These are phyloP conservation scores for Poeciliopsis infans DNA, from an alignment of 2,797 vertebrate genomes.

Conservation along the genomic window DNA sequence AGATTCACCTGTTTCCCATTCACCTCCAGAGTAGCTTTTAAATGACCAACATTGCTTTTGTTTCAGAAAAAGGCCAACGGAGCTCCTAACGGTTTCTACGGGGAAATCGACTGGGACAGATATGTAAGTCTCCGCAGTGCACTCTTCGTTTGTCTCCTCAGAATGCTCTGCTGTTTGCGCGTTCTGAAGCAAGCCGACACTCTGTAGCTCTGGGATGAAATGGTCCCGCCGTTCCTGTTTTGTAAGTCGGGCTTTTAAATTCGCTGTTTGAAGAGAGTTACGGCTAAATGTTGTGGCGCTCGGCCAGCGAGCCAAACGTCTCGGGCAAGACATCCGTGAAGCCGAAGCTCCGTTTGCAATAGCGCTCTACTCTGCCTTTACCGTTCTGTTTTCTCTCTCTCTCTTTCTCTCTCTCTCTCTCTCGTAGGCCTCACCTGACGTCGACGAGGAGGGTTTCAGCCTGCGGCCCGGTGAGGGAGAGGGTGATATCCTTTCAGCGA, in stretches of 20 bases:
- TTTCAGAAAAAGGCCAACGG: constrained; percentile 94
- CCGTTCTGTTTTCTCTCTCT: background rate
- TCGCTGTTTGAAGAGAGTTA: constrained; percentile 17
- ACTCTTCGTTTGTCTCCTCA: constrained; percentile 4
- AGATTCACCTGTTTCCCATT: background rate
- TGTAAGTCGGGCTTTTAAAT: constrained; percentile 33
- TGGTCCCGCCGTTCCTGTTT: background rate
- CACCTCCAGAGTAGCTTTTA: background rate
- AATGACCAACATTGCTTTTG: constrained; percentile 28
- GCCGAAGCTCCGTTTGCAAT: constrained; percentile 39
- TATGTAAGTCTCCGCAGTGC: constrained; percentile 86
- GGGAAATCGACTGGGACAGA: constrained; percentile 99
- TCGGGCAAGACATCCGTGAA: constrained; percentile 41
- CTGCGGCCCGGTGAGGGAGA: constrained; percentile 90
- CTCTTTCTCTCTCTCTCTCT: constrained; percentile 10
- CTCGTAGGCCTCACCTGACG: constrained; percentile 91
- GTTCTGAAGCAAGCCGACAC: background rate
- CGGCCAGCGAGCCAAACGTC: constrained; percentile 32
- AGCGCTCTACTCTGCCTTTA: constrained; percentile 16
- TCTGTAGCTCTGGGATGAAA: constrained; percentile 19
- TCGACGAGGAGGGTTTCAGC: constrained; percentile 98
- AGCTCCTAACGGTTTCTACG: constrained; percentile 96
- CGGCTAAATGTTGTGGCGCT: constrained; percentile 42
- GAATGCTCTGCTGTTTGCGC: background rate
- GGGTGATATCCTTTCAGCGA: constrained; percentile 80